phyloP scores from a whole-genome alignment of 2,888 invertebrate genomes.

The Corbicula japonica region DNA sequence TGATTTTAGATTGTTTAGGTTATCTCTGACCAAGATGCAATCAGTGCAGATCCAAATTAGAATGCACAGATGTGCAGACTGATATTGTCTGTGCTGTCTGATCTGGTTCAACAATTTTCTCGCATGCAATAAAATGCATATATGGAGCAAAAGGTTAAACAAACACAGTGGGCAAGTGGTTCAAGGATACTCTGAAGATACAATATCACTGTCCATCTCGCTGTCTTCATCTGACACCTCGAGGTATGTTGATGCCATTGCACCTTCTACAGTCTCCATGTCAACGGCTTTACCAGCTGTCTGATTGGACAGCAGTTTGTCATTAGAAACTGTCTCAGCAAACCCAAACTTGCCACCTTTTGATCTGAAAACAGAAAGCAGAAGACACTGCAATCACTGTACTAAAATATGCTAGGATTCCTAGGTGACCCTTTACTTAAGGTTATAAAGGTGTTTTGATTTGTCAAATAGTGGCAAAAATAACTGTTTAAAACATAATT shows the following conservation, averaged over 20 bases:
- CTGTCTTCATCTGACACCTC: slow-evolving; percentile 41
- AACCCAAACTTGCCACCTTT: slow-evolving; percentile 80
- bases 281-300: slow-evolving; percentile 64
- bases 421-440: neutral
- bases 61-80: neutral
- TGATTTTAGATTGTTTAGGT: no score
- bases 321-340: slow-evolving; percentile 73
- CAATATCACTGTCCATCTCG: slow-evolving; percentile 52
- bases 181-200: slow-evolving; percentile 61
- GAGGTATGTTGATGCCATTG: slow-evolving; percentile 39
- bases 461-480: neutral
- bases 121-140: neutral
- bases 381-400: neutral
- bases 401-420: neutral
- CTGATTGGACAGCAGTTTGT: slow-evolving; percentile 75
- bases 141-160: neutral
- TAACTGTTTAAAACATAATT: neutral
- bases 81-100: neutral
- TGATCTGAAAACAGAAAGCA: slow-evolving; percentile 68
- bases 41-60: neutral
- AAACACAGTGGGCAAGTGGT: neutral
- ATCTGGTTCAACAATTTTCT: neutral
- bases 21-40: no score
- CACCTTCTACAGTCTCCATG: slow-evolving; percentile 53
- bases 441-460: neutral